Conservation (phyloP, 2,888 invertebrate genomes). For the Gastrophysa polygoni region DNA sequence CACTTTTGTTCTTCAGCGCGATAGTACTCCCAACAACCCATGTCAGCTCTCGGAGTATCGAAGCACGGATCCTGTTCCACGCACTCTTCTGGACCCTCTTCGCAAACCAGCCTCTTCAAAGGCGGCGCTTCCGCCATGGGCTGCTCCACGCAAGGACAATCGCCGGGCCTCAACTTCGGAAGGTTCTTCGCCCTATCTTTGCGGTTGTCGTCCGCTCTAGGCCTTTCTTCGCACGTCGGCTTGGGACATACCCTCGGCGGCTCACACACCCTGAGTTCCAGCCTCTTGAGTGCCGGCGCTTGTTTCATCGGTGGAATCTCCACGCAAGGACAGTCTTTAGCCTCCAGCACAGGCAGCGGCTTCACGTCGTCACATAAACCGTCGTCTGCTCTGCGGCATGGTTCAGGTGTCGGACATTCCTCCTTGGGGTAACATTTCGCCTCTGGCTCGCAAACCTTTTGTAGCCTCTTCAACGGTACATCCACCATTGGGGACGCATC, state of each 20-base stretch:
- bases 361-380: constrained; percentile 17
- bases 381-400: constrained; percentile 32
- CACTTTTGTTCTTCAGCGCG: constrained; percentile 27
- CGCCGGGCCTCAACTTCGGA: constrained; percentile 35
- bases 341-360: constrained; percentile 32
- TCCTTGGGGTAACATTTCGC: constrained; percentile 16
- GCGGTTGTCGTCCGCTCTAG: constrained; percentile 35
- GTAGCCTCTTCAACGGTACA: constrained; percentile 27
- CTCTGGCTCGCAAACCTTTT: constrained; percentile 23
- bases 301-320: constrained; percentile 25
- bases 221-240: constrained; percentile 18
- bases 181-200: constrained; percentile 28
- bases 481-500: constrained; percentile 30
- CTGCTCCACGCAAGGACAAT: constrained; percentile 42
- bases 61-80: constrained; percentile 21
- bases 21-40: constrained; percentile 44
- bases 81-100: constrained; percentile 30
- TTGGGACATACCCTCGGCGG: constrained; percentile 29
- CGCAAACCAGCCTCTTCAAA: constrained; percentile 34
- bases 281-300: constrained; percentile 30
- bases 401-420: constrained; percentile 11
- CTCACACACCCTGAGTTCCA: constrained; percentile 33
- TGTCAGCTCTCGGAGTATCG: constrained; percentile 38
- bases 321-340: constrained; percentile 42
- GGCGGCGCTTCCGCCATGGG: constrained; percentile 37